phyloP scores from a whole-genome alignment of 2,888 invertebrate species.

The Tridacna crocea region DNA sequence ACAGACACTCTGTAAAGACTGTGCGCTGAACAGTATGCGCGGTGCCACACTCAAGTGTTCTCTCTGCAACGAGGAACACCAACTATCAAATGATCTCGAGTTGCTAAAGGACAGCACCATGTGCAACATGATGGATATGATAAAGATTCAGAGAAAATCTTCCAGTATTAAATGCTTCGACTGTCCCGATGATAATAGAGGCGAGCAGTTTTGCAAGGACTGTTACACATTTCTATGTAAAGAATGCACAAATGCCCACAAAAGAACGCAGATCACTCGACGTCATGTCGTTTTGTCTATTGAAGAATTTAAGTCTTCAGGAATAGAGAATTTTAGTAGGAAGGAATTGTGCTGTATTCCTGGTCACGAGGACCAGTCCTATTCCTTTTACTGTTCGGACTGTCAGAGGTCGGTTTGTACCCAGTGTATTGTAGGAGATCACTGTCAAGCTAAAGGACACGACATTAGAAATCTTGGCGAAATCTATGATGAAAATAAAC shows the following conservation, averaged over 20 bases:
- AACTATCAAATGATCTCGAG: constrained; percentile 46
- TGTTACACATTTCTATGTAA: constrained; percentile 68
- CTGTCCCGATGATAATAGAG: constrained; percentile 66
- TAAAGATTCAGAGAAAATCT: constrained; percentile 64
- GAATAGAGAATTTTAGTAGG: constrained; percentile 62
- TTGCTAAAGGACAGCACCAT: constrained; percentile 60
- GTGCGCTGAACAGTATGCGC: constrained; percentile 51
- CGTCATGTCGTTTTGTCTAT: constrained; percentile 62
- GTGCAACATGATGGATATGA: constrained; percentile 68
- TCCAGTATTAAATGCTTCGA: constrained; percentile 65
- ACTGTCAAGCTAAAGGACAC: constrained; percentile 64
- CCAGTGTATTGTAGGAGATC: constrained; percentile 66
- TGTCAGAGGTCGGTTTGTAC: constrained; percentile 67
- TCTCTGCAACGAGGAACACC: constrained; percentile 58
- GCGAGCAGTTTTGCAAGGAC: constrained; percentile 65
- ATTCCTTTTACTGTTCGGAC: constrained; percentile 65
- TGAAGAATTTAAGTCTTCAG: constrained; percentile 61
- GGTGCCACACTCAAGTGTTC: constrained; percentile 56
- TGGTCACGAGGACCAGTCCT: constrained; percentile 69
- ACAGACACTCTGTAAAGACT: constrained; percentile 65
- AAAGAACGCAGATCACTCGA: constrained; percentile 67
- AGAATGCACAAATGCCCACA: constrained; percentile 67
- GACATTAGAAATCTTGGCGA: constrained; percentile 64
- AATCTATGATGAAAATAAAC: constrained; percentile 66
- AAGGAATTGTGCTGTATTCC: constrained; percentile 64